A percentile compares a stretch with the other conserved stretches of the same genome.
phyloP scores from a whole-genome alignment of 2,113 vertebrate genomes.

The Odontesthes bonariensis region DNA sequence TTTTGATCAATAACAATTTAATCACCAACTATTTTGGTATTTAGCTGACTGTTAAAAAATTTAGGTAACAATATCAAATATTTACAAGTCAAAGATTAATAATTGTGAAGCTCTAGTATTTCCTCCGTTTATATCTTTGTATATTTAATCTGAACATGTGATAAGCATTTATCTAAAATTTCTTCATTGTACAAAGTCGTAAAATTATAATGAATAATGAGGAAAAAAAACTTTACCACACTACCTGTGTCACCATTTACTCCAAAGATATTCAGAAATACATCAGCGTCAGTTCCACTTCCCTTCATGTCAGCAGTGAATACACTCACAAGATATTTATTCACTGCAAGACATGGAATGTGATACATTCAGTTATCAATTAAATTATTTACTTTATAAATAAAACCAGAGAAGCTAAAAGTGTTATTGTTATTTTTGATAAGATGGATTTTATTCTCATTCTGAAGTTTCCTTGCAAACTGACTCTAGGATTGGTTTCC shows the following conservation, averaged over 20 bases:
- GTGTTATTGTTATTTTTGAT: not conserved
- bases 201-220: not conserved
- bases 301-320: constrained; percentile 93
- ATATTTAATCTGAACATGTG: too few species aligned
- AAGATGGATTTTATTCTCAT: not conserved
- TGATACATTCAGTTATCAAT: not conserved
- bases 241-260: constrained; percentile 96
- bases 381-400: not conserved
- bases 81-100: too few species aligned
- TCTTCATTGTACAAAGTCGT: not conserved
- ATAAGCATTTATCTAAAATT: too few species aligned
- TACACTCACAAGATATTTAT: constrained; percentile 96
- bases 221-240: not conserved
- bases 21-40: too few species aligned
- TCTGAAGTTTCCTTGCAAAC: constrained; percentile 1
- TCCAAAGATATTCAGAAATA: constrained; percentile 96
- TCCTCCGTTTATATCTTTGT: too few species aligned
- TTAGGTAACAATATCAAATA: too few species aligned
- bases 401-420: not conserved
- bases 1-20: too few species aligned
- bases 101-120: too few species aligned
- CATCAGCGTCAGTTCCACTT: constrained; percentile 95
- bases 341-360: constrained; percentile 83
- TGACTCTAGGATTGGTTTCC: constrained; percentile 31
- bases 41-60: too few species aligned